Base-by-base conservation (phyloP, 2,797 vertebrate genomes). In the Clamator glandarius region DNA sequence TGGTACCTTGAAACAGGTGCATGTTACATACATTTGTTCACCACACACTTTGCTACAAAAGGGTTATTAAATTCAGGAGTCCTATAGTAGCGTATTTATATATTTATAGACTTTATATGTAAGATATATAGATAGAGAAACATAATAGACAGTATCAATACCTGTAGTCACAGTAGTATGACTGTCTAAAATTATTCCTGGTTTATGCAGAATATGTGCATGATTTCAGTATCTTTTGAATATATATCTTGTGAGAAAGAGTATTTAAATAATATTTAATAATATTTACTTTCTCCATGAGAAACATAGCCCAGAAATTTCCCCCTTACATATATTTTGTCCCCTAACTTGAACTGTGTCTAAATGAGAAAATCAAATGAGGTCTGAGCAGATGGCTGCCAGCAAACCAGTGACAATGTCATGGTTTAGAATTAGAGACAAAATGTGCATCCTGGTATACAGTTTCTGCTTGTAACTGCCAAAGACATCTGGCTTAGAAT, bases 401-500 rank as follows among this genome's bases (percentile, higher is more conserved):
- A 97, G 89, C 91, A 96, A 95, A 96, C 84, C 94, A 94, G 39
- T 84, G 95, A 95, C 95, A 97, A 70, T 16, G 26, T 59, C 74
- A 80, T 35, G 72, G 67, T 90, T 97, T 93, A 97, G 97, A 97
- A 97, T 93, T 94, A 96, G 89, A 91, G 67, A 94, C 87, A 95
- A 92, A 97, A 96, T 90, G 83, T 92, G 92, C 93, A 96, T 93
- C 93, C 84, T 94, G 51, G 74, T 96, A 89, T 90, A 93, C 52
- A 89, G 89, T 77, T 97, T 93, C 93, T 97, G 87, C 79, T 82
- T 95, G 50, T 87, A 96, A 96, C 96, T 97, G 95, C 95, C 96
- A 97, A 96, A 97, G 95, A 96, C 96, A 98, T 96, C 96, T 97
- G 97, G 94, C 67, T 97, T 93, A 94, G 89, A 96, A 93, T 77